phyloP scores from a whole-genome alignment of 2,113 vertebrate genomes.

The Eulacestoma nigropectus region DNA sequence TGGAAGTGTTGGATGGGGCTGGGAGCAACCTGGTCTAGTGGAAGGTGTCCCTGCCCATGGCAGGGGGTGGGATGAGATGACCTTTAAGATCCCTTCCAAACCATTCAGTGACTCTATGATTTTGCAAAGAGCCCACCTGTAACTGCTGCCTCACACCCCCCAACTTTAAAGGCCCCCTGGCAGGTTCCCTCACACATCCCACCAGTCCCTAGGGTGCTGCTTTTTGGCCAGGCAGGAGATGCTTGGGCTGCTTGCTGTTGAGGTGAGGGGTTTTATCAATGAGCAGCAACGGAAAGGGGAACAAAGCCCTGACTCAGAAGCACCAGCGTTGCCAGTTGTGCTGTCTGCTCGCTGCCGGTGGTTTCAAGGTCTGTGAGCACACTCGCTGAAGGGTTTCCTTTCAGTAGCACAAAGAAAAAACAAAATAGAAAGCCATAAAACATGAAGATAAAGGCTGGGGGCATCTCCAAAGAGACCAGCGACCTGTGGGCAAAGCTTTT shows the following conservation, averaged over 20 bases:
- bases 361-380: background rate
- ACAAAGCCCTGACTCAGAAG: constrained; percentile 10
- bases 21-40: background rate
- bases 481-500: background rate
- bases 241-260: background rate
- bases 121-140: background rate
- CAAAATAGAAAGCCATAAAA: background rate
- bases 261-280: background rate
- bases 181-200: background rate
- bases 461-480: background rate
- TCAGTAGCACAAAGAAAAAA: background rate
- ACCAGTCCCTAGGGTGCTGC: background rate
- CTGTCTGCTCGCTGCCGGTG: background rate
- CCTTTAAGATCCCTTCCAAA: background rate
- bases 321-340: background rate
- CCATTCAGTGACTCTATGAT: no score
- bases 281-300: background rate
- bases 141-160: background rate
- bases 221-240: background rate
- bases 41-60: background rate
- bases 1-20: background rate
- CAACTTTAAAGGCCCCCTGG: background rate
- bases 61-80: background rate
- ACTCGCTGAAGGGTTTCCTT: background rate
- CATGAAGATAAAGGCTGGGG: background rate